phyloP scores from a whole-genome alignment of 2,113 vertebrate genomes.

The Choloepus hoffmanni region DNA sequence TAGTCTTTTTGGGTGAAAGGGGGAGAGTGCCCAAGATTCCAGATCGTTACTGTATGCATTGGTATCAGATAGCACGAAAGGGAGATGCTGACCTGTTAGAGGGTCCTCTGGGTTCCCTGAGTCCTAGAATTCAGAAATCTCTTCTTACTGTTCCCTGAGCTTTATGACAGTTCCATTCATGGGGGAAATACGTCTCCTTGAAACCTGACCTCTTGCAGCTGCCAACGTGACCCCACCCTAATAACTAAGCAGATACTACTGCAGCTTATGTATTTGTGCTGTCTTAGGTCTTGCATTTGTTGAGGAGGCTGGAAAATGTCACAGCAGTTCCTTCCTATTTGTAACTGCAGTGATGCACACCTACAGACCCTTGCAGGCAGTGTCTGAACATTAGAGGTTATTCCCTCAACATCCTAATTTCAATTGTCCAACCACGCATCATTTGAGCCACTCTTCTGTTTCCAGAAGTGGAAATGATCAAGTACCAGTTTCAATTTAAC shows the following conservation, averaged over 20 bases:
- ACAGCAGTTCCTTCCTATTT: neutral
- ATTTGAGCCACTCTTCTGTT: neutral
- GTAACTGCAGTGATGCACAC: neutral
- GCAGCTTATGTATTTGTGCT: neutral
- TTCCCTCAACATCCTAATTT: neutral
- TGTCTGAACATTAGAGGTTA: neutral
- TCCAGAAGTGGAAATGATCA: neutral
- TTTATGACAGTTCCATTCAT: neutral
- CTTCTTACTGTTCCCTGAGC: no score
- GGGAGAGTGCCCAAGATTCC: no score
- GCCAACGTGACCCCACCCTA: neutral
- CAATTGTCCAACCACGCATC: no score
- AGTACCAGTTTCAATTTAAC: neutral
- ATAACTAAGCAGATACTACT: neutral
- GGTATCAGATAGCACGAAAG: neutral
- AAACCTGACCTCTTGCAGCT: neutral
- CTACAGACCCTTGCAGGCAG: neutral
- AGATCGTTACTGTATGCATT: no score
- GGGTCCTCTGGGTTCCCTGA: neutral
- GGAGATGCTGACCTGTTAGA: neutral
- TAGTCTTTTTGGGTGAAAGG: no score
- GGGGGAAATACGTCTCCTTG: neutral
- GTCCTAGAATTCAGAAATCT: neutral
- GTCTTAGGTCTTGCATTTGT: neutral
- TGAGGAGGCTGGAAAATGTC: neutral